A percentile compares a stretch with the other conserved stretches of the same genome.
Evolutionary conservation across 2,113 vertebrate genomes (phyloP).

Genomic region (Helogale parvula): DNA sequence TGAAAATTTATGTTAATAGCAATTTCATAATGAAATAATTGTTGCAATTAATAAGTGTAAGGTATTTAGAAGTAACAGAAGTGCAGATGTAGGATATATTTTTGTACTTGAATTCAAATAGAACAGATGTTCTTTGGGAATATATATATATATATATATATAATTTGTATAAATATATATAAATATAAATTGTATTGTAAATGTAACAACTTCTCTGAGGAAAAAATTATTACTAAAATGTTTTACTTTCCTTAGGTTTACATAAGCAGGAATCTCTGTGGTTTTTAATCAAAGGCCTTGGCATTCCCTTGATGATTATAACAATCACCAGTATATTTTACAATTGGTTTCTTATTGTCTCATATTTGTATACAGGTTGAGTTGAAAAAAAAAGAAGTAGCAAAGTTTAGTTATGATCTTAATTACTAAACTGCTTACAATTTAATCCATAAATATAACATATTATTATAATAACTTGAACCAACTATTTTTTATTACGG

Average conservation of each 20-base stretch:
- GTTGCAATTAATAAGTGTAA: background rate
- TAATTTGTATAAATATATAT: too few species aligned
- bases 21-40: background rate
- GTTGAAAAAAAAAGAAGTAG: background rate
- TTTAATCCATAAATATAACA: background rate
- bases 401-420: background rate
- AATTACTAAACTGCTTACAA: background rate
- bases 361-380: background rate
- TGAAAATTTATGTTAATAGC: background rate
- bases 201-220: background rate
- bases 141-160: background rate
- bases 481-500: background rate
- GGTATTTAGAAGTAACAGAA: background rate
- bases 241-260: background rate
- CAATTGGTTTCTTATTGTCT: background rate
- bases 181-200: background rate
- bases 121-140: background rate
- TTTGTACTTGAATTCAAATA: background rate
- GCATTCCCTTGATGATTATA: background rate
- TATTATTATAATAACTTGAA: background rate
- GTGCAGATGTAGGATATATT: background rate
- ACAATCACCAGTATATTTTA: background rate
- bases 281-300: background rate
- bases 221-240: background rate
- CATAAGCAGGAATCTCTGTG: background rate